These are phyloP conservation scores for Corythoichthys haematopterus DNA, from an alignment of 2,113 vertebrate genomes.

Conservation along the genomic window DNA sequence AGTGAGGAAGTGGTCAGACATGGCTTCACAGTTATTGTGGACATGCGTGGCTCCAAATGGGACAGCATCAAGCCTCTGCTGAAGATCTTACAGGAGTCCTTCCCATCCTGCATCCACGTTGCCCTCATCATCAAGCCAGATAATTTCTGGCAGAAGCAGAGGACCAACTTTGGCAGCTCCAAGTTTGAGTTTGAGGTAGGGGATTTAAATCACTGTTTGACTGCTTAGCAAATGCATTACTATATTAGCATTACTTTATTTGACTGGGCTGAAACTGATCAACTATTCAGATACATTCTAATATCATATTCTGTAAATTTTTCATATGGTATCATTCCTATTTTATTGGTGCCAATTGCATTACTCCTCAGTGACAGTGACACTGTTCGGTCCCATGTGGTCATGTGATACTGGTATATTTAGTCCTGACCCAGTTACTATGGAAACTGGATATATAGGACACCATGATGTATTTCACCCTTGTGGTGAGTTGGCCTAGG, in stretches of 20 bases:
- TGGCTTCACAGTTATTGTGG: slow-evolving; percentile 98
- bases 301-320: neutral
- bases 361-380: slow-evolving; percentile 48
- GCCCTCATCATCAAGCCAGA: slow-evolving; percentile 98
- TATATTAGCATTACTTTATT: neutral
- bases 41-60: slow-evolving; percentile 99
- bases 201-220: neutral
- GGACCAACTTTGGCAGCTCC: slow-evolving; percentile 97
- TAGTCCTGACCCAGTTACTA: slow-evolving; percentile 73
- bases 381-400: slow-evolving; percentile 53
- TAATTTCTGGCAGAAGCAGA: slow-evolving; percentile 99
- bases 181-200: slow-evolving; percentile 98
- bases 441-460: slow-evolving; percentile 62
- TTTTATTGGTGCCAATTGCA: slow-evolving; percentile 53
- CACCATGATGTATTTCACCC: slow-evolving; percentile 40
- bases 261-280: neutral
- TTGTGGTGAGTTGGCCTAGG: slow-evolving; percentile 20
- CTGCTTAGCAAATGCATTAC: neutral
- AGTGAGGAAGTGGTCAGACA: slow-evolving; percentile 95
- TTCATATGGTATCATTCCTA: slow-evolving; percentile 14
- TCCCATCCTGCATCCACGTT: slow-evolving; percentile 94
- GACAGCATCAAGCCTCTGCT: slow-evolving; percentile 97
- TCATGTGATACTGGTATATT: slow-evolving; percentile 67
- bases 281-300: neutral
- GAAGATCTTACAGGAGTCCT: slow-evolving; percentile 97